Conservation (phyloP, 2,888 invertebrate genomes). For the Embidobia sp. region DNA sequence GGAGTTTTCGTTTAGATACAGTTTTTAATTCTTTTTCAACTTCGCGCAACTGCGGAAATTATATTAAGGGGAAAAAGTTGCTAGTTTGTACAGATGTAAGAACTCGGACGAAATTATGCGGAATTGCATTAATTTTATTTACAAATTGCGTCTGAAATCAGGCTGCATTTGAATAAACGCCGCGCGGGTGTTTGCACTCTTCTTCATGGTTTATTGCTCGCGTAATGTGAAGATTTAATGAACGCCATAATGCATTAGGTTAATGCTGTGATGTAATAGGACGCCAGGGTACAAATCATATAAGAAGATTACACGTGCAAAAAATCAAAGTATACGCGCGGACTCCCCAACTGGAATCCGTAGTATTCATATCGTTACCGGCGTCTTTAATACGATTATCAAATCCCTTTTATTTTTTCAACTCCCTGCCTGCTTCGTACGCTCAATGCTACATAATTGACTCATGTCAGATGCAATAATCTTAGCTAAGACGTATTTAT, state of each 20-base stretch:
- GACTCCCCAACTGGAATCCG: constrained; percentile 44
- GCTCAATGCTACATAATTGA: constrained; percentile 49
- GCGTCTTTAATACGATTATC: constrained; percentile 51
- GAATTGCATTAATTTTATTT: constrained; percentile 50
- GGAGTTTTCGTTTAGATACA: constrained; percentile 26
- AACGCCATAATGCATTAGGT: constrained; percentile 50
- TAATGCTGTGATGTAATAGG: constrained; percentile 48
- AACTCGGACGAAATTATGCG: constrained; percentile 35
- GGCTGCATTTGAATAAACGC: constrained; percentile 23
- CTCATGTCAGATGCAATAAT: constrained; percentile 53
- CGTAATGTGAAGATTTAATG: constrained; percentile 27
- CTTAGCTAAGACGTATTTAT: constrained; percentile 37
- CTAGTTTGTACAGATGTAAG: constrained; percentile 31
- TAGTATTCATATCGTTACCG: constrained; percentile 43
- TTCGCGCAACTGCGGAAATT: constrained; percentile 19
- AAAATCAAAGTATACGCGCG: constrained; percentile 67
- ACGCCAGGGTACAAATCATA: constrained; percentile 67
- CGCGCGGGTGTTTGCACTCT: constrained; percentile 26
- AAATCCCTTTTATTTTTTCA: constrained; percentile 43
- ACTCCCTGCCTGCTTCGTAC: constrained; percentile 4
- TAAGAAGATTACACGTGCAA: constrained; percentile 71
- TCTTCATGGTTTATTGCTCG: constrained; percentile 24
- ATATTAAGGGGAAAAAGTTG: constrained; percentile 21
- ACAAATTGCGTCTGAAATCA: constrained; percentile 39
- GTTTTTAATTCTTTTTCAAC: constrained; percentile 39